Evolutionary conservation across 2,797 vertebrate species (phyloP).

Genomic region (Sebastes goodei): DNA sequence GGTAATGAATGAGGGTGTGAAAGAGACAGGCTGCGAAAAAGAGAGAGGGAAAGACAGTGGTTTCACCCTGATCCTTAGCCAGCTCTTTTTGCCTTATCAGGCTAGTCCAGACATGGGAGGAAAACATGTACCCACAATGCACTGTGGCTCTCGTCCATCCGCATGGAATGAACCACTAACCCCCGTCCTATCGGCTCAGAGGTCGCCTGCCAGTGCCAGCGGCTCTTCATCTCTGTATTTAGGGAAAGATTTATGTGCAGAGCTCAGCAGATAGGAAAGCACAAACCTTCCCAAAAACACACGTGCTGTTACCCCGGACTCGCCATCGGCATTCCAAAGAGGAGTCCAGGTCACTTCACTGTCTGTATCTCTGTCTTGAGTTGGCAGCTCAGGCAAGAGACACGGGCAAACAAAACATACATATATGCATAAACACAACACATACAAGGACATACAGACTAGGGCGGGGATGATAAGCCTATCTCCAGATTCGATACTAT

Average conservation of each 20-base stretch:
- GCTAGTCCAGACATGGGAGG: constrained; percentile 62
- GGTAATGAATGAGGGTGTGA: constrained; percentile 47
- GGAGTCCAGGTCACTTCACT: constrained; percentile 19
- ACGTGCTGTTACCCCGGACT: neutral
- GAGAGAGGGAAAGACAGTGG: constrained; percentile 41
- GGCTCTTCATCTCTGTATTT: constrained; percentile 42
- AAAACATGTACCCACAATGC: constrained; percentile 63
- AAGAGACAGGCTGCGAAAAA: constrained; percentile 19
- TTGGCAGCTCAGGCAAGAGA: neutral
- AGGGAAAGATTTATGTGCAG: constrained; percentile 18
- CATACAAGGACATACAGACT: neutral
- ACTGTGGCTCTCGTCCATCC: constrained; percentile 44
- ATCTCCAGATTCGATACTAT: too few species aligned
- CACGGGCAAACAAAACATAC: neutral
- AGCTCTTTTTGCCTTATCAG: constrained; percentile 75
- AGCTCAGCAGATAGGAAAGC: neutral
- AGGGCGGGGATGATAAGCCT: too few species aligned
- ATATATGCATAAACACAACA: neutral
- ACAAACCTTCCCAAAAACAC: neutral
- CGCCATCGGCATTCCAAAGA: neutral
- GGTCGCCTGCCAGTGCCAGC: constrained; percentile 45
- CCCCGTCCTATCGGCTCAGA: constrained; percentile 55
- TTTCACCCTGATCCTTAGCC: constrained; percentile 67
- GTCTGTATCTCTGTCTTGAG: neutral
- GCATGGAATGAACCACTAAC: constrained; percentile 60